These are phyloP conservation scores for Criorhina ranunculi DNA, from an alignment of 2,888 invertebrate species.

Conservation along the genomic window DNA sequence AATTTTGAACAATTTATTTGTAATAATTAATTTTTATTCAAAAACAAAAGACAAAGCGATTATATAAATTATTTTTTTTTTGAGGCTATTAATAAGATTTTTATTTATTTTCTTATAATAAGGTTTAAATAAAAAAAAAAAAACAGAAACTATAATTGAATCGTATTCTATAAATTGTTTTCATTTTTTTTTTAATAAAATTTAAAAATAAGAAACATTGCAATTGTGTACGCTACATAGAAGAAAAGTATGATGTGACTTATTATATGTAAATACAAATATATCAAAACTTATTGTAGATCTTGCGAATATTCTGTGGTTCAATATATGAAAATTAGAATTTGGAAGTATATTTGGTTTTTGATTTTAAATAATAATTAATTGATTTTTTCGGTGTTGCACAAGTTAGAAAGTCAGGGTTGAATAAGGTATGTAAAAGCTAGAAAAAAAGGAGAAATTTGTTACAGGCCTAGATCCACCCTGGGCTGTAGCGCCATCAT, in stretches of 20 bases:
- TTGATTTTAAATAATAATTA: no score
- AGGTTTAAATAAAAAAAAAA: conserved; percentile 3
- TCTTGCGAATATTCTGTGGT: conserved; percentile 21
- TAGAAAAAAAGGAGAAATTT: no score
- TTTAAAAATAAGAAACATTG: background rate
- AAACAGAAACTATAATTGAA: background rate
- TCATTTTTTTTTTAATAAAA: conserved; percentile 8
- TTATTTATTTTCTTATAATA: conserved; percentile 52
- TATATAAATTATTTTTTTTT: conserved; percentile 35
- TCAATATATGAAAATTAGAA: conserved; percentile 15
- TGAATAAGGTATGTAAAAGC: no score
- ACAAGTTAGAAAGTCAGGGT: no score
- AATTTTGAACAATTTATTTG: conserved; percentile 12
- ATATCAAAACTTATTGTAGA: conserved; percentile 27
- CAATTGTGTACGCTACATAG: background rate
- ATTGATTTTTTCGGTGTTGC: no score
- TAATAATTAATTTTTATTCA: conserved; percentile 17
- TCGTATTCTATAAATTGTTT: background rate
- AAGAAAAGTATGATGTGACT: conserved; percentile 29
- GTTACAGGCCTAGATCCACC: no score
- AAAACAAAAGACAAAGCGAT: conserved; percentile 49
- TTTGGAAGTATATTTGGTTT: background rate
- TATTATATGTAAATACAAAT: conserved; percentile 34
- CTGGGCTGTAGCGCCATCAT: no score
- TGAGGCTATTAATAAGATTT: conserved; percentile 63